A percentile compares a stretch with the other conserved stretches of the same genome.
Evolutionary conservation across 2,113 vertebrate species (phyloP).

Genomic region (Miniopterus natalensis): DNA sequence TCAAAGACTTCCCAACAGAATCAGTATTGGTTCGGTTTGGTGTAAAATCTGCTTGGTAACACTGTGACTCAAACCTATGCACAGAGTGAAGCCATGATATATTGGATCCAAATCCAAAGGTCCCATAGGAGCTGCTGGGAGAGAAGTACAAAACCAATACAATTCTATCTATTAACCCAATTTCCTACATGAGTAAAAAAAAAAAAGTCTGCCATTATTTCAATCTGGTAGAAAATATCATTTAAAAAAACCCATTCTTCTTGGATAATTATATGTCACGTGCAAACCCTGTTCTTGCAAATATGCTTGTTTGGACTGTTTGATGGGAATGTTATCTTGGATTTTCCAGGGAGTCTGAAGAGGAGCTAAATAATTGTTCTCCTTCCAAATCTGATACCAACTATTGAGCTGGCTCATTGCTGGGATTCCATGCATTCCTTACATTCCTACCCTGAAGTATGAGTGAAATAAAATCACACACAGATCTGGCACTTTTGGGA

Average conservation of each 20-base stretch:
- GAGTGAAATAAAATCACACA: neutral
- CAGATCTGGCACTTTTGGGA: neutral
- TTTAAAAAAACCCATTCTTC: neutral
- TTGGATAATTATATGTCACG: neutral
- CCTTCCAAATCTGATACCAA: neutral
- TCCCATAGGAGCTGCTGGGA: neutral
- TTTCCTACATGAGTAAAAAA: neutral
- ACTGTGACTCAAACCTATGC: neutral
- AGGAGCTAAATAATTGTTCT: neutral
- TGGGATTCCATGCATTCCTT: neutral
- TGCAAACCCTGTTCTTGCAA: neutral
- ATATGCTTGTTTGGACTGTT: neutral
- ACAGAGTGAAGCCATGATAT: neutral
- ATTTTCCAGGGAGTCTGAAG: neutral
- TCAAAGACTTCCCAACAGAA: neutral
- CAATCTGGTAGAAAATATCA: neutral
- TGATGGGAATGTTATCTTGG: neutral
- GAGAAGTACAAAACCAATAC: neutral
- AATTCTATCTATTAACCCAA: neutral
- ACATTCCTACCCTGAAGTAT: neutral
- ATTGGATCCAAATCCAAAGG: neutral
- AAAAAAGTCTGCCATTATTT: neutral
- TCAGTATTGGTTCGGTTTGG: neutral
- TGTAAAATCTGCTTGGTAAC: neutral
- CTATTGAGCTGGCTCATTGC: neutral